Conservation (phyloP, 2,888 invertebrate genomes). For the Enchytraeus crypticus region DNA sequence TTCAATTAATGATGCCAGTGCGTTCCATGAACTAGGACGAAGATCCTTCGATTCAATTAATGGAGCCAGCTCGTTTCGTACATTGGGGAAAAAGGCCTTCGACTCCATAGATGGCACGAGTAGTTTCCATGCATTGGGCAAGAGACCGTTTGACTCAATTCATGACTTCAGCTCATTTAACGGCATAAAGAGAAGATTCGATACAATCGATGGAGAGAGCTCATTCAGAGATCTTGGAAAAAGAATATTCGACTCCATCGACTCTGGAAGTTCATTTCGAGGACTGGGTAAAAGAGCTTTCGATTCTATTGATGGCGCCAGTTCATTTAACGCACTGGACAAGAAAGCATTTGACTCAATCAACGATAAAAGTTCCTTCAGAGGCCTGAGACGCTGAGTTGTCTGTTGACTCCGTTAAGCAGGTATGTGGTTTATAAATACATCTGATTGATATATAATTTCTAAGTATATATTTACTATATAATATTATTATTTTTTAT, state of each 20-base stretch:
- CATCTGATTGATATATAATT: no score
- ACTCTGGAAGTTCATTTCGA: not conserved
- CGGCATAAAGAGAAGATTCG: conserved; percentile 14
- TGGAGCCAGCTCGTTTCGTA: conserved; percentile 6
- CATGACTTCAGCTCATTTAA: conserved; percentile 10
- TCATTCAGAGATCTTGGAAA: conserved; percentile 14
- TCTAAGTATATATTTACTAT: no score
- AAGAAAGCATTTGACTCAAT: conserved; percentile 16
- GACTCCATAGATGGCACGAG: conserved; percentile 10
- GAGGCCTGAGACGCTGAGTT: no score
- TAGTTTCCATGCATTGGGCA: conserved; percentile 12
- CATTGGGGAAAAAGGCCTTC: conserved; percentile 13
- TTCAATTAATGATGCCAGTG: conserved; percentile 7
- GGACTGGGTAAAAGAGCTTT: conserved; percentile 12
- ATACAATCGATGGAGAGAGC: conserved; percentile 8
- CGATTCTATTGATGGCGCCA: conserved; percentile 1
- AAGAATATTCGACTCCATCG: conserved; percentile 8
- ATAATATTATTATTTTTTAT: no score
- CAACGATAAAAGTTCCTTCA: conserved; percentile 10
- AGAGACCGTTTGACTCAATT: conserved; percentile 16
- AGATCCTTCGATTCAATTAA: conserved; percentile 16
- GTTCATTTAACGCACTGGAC: conserved; percentile 1
- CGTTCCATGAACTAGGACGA: conserved; percentile 14
- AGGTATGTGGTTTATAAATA: no score
- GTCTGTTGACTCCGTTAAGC: no score